Conservation (phyloP, 2,888 invertebrate genomes). For the Orthosia gracilis region DNA sequence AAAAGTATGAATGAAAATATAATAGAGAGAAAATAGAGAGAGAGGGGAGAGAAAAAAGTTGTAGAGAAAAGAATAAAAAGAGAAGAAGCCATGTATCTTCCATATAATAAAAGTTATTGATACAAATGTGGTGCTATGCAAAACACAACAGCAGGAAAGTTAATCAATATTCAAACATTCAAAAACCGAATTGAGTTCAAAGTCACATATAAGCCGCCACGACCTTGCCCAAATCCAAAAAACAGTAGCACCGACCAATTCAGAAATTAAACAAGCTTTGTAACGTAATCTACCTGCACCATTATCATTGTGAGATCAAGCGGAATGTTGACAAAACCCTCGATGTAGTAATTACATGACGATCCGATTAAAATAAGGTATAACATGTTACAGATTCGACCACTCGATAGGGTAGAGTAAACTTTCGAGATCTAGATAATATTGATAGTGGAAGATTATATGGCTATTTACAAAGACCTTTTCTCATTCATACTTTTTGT, state of each 20-base stretch:
- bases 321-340: constrained; percentile 71
- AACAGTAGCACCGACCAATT: constrained; percentile 33
- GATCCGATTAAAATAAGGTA: constrained; percentile 52
- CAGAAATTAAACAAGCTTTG: constrained; percentile 35
- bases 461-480: background rate
- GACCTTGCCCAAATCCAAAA: constrained; percentile 26
- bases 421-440: constrained; percentile 31
- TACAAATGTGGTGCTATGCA: background rate
- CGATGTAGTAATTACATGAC: constrained; percentile 67
- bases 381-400: constrained; percentile 51
- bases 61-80: too few relatives aligned
- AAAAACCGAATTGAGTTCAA: background rate
- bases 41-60: too few relatives aligned
- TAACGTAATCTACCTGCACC: constrained; percentile 54
- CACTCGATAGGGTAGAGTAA: constrained; percentile 52
- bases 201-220: background rate
- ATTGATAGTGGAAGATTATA: constrained; percentile 8
- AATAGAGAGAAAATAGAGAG: too few relatives aligned
- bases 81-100: too few relatives aligned
- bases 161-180: background rate
- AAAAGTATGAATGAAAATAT: background rate
- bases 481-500: constrained; percentile 31
- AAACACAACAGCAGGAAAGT: background rate
- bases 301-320: constrained; percentile 64
- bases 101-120: too few relatives aligned